Evolutionary conservation across 2,797 vertebrate genomes (phyloP), one percentile per base, ranked within the genome.

Genomic region (Artibeus lituratus): DNA sequence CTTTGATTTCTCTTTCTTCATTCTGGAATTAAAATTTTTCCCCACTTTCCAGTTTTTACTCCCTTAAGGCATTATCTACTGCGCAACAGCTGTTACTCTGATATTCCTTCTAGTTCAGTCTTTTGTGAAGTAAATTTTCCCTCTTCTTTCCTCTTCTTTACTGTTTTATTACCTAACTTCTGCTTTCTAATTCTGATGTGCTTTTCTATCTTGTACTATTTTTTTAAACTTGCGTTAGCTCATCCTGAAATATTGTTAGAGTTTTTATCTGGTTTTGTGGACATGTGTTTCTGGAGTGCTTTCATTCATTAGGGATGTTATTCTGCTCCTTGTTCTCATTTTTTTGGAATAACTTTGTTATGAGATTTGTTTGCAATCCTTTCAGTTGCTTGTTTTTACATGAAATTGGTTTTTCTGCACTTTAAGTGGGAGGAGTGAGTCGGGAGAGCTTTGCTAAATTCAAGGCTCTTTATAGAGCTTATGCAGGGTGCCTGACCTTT

Each of bases 61-160:
- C 55, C 14, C 35, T 78, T 55, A 90, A 94, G 82, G 57, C 29
- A 82, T 70, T 67, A 59, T 51, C 47, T 59, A 11, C 73, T 44
- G 39, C 74, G 19, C 55, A 59, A 82, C 51, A 73, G 35, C 24
- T 29, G 49, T 76, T 55, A 81, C 42, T 37, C 35, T 74, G 37
- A 59, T 47, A 62, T 65, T 83, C 42, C 83, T 55, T 83, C 24
- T 70, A 55, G 15, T 81, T 74, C 39, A 72, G 35, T 87, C 83
- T 87, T 87, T 87, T 59, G 42, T 57, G 53, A 95, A 83, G 65
- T 78, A 59, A 90, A 44, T 47, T 88, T 83, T 78, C 69, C 32
- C 42, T 93, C 83, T 91, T 72, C 35, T 89, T 87, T 88, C 78
- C 29, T 78, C 24, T 89, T 85, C 53, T 89, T 83, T 82, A 70